A percentile compares a stretch with the other conserved stretches of the same genome.
phyloP scores from a whole-genome alignment of 2,797 vertebrate genomes.

The Nyctalus aviator region DNA sequence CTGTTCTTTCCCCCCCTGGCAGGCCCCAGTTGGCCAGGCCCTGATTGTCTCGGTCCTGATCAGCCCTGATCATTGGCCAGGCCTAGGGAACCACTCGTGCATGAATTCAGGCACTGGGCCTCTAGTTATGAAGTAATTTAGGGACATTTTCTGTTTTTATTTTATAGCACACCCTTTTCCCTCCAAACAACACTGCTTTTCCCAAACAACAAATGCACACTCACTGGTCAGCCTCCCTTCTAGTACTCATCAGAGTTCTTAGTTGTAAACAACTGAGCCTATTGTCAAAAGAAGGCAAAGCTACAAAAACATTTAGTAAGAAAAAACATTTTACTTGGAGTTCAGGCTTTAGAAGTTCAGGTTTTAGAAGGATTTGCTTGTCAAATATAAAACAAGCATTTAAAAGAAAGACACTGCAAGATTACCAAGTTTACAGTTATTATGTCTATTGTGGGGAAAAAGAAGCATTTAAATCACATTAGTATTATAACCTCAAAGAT shows the following conservation, averaged over 20 bases:
- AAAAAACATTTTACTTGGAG: background rate
- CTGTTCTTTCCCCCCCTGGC: too few species aligned
- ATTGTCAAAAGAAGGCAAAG: constrained; percentile 47
- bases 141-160: constrained; percentile 13
- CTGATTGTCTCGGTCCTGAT: fast-evolving
- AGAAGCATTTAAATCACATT: background rate
- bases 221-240: background rate
- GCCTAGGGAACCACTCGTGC: too few species aligned
- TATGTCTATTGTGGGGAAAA: background rate
- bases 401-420: background rate
- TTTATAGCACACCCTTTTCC: background rate
- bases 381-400: background rate
- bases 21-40: too few species aligned
- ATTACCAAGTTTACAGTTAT: background rate
- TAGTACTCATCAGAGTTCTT: background rate
- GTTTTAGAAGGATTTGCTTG: constrained; percentile 27
- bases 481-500: constrained; percentile 12
- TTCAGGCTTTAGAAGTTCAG: constrained; percentile 39
- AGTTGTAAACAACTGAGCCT: background rate
- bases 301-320: constrained; percentile 6
- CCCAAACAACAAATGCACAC: background rate
- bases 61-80: too few species aligned
- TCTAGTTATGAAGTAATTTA: constrained; percentile 6
- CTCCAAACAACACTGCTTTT: background rate
- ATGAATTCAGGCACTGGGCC: too few species aligned